Conservation (phyloP, 2,113 vertebrate genomes). For the Dipodomys stephensi region DNA sequence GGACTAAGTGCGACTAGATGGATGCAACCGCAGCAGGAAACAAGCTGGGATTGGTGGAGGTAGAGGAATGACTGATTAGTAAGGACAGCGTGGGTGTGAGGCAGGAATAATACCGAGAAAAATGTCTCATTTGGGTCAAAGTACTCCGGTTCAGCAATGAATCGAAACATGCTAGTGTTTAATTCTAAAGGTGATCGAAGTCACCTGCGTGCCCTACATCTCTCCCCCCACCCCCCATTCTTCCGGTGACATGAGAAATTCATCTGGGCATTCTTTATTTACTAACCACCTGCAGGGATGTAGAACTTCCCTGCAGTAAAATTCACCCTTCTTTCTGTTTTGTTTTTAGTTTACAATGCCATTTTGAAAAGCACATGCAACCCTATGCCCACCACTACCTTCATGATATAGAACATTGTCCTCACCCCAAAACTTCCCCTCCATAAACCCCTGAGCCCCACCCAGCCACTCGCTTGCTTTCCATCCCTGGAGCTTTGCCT, state of each 20-base stretch:
- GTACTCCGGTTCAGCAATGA: background rate
- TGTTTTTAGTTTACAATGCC: too few relatives aligned
- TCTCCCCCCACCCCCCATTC: too few relatives aligned
- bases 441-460: background rate
- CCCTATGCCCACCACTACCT: too few relatives aligned
- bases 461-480: background rate
- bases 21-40: background rate
- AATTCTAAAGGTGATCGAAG: background rate
- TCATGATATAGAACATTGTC: background rate
- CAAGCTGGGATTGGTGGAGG: background rate
- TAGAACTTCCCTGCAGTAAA: background rate
- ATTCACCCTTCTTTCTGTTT: background rate
- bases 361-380: background rate
- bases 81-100: fast-evolving
- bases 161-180: background rate
- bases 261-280: background rate
- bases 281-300: background rate
- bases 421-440: background rate
- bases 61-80: background rate
- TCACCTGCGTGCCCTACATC: background rate
- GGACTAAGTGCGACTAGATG: background rate
- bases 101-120: background rate
- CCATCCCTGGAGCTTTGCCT: background rate
- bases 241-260: background rate
- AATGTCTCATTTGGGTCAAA: background rate